These are phyloP conservation scores for Aphelinus certus DNA, from an alignment of 1,140 invertebrate species.

Conservation along the genomic window DNA sequence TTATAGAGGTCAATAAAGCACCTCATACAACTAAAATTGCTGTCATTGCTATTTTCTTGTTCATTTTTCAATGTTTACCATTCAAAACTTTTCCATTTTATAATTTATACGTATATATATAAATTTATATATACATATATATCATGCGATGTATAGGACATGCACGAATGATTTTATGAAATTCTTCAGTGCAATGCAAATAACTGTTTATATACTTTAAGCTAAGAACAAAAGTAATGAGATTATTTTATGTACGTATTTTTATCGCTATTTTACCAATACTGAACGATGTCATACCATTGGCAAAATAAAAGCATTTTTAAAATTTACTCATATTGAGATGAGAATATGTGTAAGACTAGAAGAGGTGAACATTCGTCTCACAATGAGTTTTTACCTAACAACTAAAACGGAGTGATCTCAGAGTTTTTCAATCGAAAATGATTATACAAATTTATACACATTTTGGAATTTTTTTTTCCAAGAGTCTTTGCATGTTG, in stretches of 20 bases:
- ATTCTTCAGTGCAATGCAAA: conserved; percentile 34
- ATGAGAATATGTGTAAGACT: too few relatives aligned
- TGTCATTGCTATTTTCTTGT: conserved; percentile 12
- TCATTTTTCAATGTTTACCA: neutral
- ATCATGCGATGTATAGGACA: conserved; percentile 3
- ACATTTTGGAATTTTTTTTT: too few relatives aligned
- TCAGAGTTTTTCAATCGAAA: too few relatives aligned
- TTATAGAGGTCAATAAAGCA: conserved; percentile 5
- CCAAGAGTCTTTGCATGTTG: too few relatives aligned
- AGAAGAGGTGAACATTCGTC: too few relatives aligned
- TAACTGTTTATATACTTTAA: conserved; percentile 34
- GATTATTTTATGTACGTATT: conserved; percentile 36
- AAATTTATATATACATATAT: neutral
- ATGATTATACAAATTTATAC: too few relatives aligned
- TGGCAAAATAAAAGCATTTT: conserved; percentile 10
- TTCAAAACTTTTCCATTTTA: conserved; percentile 27
- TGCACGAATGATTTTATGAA: conserved; percentile 30
- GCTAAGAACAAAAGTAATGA: conserved; percentile 34
- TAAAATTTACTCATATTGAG: conserved; percentile 9
- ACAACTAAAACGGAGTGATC: too few relatives aligned
- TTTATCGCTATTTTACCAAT: conserved; percentile 31
- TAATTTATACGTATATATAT: conserved; percentile 28
- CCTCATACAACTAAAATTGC: conserved; percentile 14
- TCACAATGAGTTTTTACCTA: too few relatives aligned
- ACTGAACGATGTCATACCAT: conserved; percentile 22